Base-by-base conservation (phyloP, 2,888 invertebrate genomes). In the Gastrophysa polygoni region DNA sequence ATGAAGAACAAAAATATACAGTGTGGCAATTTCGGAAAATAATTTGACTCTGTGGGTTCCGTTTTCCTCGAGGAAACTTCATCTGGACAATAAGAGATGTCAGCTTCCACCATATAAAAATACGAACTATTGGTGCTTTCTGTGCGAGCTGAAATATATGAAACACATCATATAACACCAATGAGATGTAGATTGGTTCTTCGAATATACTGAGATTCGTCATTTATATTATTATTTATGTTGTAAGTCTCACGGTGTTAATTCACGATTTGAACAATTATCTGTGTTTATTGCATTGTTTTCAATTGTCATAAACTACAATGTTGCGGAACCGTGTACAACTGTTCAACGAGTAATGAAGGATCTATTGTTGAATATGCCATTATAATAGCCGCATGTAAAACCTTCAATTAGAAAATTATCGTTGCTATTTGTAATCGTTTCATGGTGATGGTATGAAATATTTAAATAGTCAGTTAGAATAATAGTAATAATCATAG, bases 231-330 rank as follows among this genome's bases (percentile, higher is more conserved):
- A 8, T 32, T 32, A n/a, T n/a, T 38, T 38, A 38, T 38, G 38
- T n/a, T n/a, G n/a, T n/a, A n/a, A n/a, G 38, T 38, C 14, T n/a
- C 38, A 14, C 38, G 38, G 14, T 1, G 14, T 14, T 38, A 14
- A 48, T 51, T 59, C 59, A 32, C 52, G 44, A 58, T 51, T 58
- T 38, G 29, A 58, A 58, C 50, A 21, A 50, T 58, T 38, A n/a
- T 38, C 14, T 14, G 38, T 14, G 11, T 38, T 38, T 38, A 38
- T 38, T 38, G 14, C 38, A 38, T 38, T 14, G 14, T 14, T n/a
- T 38, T 38, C 38, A 38, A 38, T 38, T 11, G 14, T 6, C n/a
- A 32, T 32, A 32, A 32, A 38, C 1, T 38, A 38, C 38, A 38
- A n/a, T 38, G 38, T 38, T 38, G 38, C 14, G 14, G 10, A 10